Evolutionary conservation across 2,797 vertebrate species (phyloP), one percentile per base, ranked within the genome.

Genomic region (Pseudochirops cupreus): DNA sequence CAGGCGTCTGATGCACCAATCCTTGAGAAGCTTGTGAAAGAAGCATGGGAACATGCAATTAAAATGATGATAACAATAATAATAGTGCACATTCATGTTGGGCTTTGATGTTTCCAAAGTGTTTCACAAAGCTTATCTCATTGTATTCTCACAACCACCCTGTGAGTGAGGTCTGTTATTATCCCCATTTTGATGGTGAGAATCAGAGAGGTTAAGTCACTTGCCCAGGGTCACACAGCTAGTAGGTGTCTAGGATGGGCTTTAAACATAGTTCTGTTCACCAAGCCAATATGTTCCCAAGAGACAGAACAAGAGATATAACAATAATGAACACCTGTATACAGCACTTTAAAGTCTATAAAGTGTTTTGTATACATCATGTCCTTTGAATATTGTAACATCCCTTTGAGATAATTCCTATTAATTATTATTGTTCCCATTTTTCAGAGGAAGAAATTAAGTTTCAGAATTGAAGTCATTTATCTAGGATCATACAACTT

Each of bases 81-180:
- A 18, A 11, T 50, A 89, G 50, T 87, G 52, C 13, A 9, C 9
- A 92, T 56, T 29, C 62, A 54, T 54, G 24, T 31, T 62, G 14
- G 50, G 26, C 59, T 92, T 94, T 94, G 5, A 16, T 56, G 28
- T 56, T 26, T 95, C 92, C 54, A 50, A 91, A 95, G 46, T 93
- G 56, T 2, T 92, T 94, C 94, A 33, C 33, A 91, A 11, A 0
- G 91, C 26, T 46, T 67, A 58, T 46, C 21, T 59, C 82, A 89
- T n/a, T 2, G 52, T 92, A 93, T 96, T 95, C 50, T 90, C 62
- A 91, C n/a, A 92, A 50, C 13, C 59, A 21, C n/a, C 24, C 5
- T 58, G 53, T 26, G 6, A 4, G 46, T 24, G 90, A 14, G 87
- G 1, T 90, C 93, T 90, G 95, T 93, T 96, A 62, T n/a, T 55